phyloP scores from a whole-genome alignment of 1,140 invertebrate species.

The Rhynchophorus ferrugineus region DNA sequence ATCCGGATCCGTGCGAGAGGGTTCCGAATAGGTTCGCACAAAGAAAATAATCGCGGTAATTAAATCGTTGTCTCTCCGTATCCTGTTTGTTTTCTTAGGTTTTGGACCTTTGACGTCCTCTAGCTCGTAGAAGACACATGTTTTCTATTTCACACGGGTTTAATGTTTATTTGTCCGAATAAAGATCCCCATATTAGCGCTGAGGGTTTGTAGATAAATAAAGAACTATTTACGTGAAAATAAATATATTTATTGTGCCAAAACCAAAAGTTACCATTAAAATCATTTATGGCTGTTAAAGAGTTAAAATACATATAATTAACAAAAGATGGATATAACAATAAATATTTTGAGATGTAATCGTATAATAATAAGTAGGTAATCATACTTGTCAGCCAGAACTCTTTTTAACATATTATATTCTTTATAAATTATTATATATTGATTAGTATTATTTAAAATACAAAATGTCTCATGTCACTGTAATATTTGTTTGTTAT shows the following conservation, averaged over 20 bases:
- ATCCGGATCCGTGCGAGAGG: no score
- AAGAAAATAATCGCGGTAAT: no score
- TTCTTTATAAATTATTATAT: no score
- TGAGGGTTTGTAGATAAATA: background rate
- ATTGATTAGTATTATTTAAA: no score
- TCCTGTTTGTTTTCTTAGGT: conserved; percentile 14
- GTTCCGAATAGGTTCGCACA: no score
- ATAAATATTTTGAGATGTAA: background rate
- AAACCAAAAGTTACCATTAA: background rate
- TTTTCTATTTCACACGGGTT: conserved; percentile 14
- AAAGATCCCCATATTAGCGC: background rate
- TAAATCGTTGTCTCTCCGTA: no score
- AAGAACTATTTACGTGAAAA: background rate
- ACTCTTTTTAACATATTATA: no score
- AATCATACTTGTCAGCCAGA: no score
- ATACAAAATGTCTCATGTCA: no score
- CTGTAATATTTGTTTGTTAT: no score
- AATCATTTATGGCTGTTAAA: conserved; percentile 17
- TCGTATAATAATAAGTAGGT: no score
- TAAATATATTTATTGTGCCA: conserved; percentile 6
- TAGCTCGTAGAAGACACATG: conserved; percentile 4
- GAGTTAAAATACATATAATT: background rate
- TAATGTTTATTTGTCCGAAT: conserved; percentile 13
- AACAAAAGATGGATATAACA: background rate
- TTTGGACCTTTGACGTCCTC: conserved; percentile 1